Conservation (phyloP, 2,888 invertebrate species). For the Acronicta alni region DNA sequence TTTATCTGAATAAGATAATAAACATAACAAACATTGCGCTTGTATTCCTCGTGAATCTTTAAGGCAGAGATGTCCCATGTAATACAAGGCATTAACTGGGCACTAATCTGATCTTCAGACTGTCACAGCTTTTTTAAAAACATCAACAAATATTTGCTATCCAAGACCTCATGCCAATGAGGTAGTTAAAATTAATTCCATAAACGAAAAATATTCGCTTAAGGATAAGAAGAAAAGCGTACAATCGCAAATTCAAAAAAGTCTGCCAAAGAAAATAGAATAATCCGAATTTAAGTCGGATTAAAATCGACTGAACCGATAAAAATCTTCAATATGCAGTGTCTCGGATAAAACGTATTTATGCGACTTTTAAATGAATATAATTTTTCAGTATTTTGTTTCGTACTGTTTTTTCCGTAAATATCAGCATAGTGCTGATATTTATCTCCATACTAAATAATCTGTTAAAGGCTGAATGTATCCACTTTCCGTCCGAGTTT, state of each 20-base stretch:
- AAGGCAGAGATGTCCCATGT: too few relatives aligned
- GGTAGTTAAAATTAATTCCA: too few relatives aligned
- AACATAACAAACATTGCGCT: not conserved
- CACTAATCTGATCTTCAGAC: too few relatives aligned
- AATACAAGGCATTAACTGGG: too few relatives aligned
- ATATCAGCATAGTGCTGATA: slow-evolving; percentile 6
- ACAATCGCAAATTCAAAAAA: not conserved
- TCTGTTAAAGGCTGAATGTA: slow-evolving; percentile 22
- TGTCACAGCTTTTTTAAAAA: too few relatives aligned
- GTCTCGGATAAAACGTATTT: not conserved
- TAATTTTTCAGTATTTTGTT: not conserved
- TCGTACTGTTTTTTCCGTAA: not conserved
- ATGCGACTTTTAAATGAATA: slow-evolving; percentile 1
- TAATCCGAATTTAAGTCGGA: slow-evolving; percentile 15
- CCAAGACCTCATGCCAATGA: too few relatives aligned
- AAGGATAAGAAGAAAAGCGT: too few relatives aligned
- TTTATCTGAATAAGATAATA: slow-evolving; percentile 1
- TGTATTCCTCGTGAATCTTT: too few relatives aligned
- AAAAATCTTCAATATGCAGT: slow-evolving; percentile 19
- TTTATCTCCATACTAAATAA: slow-evolving; percentile 17
- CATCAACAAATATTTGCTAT: too few relatives aligned
- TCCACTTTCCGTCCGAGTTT: slow-evolving; percentile 25
- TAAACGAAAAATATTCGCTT: too few relatives aligned
- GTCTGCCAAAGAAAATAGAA: slow-evolving; percentile 21
- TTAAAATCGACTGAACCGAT: slow-evolving; percentile 11